Base-by-base conservation (phyloP, 2,113 vertebrate genomes). In the Vulpes ferrilata region DNA sequence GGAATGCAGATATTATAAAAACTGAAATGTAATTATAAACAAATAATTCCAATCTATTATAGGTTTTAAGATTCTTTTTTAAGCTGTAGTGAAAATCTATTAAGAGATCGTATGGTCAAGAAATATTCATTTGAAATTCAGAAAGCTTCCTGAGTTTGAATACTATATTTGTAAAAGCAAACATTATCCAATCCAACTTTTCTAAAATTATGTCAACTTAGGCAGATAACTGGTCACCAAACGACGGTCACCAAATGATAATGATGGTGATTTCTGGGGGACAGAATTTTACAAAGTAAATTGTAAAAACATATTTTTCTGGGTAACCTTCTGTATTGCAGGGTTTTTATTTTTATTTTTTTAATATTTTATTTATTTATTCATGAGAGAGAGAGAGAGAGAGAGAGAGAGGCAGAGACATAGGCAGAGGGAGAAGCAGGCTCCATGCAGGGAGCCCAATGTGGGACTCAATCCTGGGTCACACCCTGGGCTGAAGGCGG, bases 131-230 rank as follows among this genome's bases (percentile, higher is more conserved):
- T 51, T 96, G 48, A 84, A 97, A 93, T 64, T 95, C 64, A 64
- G n/a, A 69, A 87, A 95, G 32, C n/a, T 95, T 96, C 57, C 71
- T 80, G 48, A 74, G 55, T 85, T 3, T 64, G 32, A 92, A 83
- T 83, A 86, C 11, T 91, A 1, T 73, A 80, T 90, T 96, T 94
- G 88, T 71, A 71, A 92, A 95, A 92, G 57, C 38, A 96, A 95
- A 57, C 15, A 76, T 64, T 90, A 65, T 73, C 79, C 88, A 25
- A 93, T 60, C 3, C 32, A 76, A 11, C 83, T 96, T 97, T 94
- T 82, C 62, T 62, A 95, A 83, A 97, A 95, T 84, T 51, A 43
- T 25, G 57, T 73, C 59, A 89, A 90, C 20, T 2, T 53, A 65
- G 73, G 60, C 35, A 96, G 79, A 83, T 23, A 69, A 93, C 95